Evolutionary conservation across 1,140 invertebrate species (phyloP), one percentile per base, ranked within the genome.

Genomic region (Liolophura sinensis): DNA sequence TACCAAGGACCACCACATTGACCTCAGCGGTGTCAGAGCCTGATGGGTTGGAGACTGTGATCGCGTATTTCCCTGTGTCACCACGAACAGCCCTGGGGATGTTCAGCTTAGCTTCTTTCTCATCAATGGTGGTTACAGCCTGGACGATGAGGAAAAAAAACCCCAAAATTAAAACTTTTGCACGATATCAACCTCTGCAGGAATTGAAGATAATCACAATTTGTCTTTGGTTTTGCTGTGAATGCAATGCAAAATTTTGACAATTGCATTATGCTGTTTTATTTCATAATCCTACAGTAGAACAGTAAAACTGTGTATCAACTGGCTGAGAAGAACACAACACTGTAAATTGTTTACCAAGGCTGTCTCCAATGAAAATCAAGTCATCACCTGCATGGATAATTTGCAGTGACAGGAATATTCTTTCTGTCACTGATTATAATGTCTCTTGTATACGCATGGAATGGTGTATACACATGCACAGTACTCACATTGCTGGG

Each of bases 11-110:
- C 74, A 91, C 87, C 46, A 99, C 93, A 80, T 96, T 92, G 74
- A 99, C 92, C 69, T 97, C 93, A 46, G 93, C 96, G 0, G 92
- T 91, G 78, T 97, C 96, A 75, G 90, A 90, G 20, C 97, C 97
- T 80, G 92, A 91, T 69, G 92, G 90, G 82, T 99, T 99, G 12
- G 87, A 88, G 1, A 96, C 95, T 11, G 89, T 91, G 54, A 99
- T 90, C 14, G 90, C 94, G 79, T 98, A 99, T 81, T 91, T 93
- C 24, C 96, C 97, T 70, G 92, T 92, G 82, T 99, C 97, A 58
- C 92, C 90, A 62, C 96, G 88, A 47, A 90, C 91, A 0, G 96
- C 93, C 74, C 92, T 91, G 60, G 97, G 94, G 67, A 99, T 92
- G 60, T 91, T 87, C 15, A 99, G 87, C 77, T 91, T 91, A 9